Evolutionary conservation across 2,797 vertebrate species (phyloP), one percentile per base, ranked within the genome.

Genomic region (Sebastes oblongus): DNA sequence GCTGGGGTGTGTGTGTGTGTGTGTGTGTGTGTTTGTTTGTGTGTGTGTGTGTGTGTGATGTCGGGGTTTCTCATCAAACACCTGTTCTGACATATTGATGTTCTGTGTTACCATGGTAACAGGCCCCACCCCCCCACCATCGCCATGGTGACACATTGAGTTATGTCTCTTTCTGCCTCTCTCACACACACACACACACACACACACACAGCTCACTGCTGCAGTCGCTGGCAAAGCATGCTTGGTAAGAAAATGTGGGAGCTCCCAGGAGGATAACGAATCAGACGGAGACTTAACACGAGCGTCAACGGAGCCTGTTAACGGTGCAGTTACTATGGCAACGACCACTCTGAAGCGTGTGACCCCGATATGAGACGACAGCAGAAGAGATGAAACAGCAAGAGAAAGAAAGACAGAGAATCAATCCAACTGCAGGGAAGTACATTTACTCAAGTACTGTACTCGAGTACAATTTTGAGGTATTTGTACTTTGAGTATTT

Each of bases 151-250:
- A 87, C 77, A 78, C 50, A 72, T 82, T 59, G 56, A 77, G 60
- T 11, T 54, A 80, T 66, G 62, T 56, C 22, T 69, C 52, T 69
- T 2, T 82, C 54, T 77, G 62, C 46, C 58, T 76, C 75, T 12
- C 60, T 22, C 22, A 22, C 24, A 24, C 24, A 24, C 24, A 24
- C 24, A 24, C 24, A 72, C 32, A 34, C 65, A 64, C 56, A 46
- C 34, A 62, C 70, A 69, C 66, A 65, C 42, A 56, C 72, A 71
- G 4, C 14, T 30, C 32, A 14, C 29, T 78, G 73, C 56, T 56
- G 69, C 82, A 89, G 69, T 75, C 13, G 4, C 54, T n/a, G 78
- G 82, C 75, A 83, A 76, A 83, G 87, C 79, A 78, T 81, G 61
- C 32, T 88, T 75, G 87, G 75, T 71, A 80, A 64, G 18, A 20